phyloP scores from a whole-genome alignment of 2,797 vertebrate genomes.

The Gymnocypris eckloni region DNA sequence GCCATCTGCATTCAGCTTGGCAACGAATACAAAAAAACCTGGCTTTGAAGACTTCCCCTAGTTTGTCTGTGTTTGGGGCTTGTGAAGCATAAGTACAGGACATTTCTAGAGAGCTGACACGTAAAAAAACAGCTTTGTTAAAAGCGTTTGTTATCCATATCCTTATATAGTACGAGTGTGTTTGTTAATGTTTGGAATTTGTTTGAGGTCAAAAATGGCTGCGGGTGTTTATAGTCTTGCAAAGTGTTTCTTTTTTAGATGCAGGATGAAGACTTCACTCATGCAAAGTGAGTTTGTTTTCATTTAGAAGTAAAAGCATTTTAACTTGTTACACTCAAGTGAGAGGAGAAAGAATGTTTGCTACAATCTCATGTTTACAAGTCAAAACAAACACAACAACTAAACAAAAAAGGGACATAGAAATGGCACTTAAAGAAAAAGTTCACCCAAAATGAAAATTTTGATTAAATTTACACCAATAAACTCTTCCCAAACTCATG shows the following conservation, averaged over 20 bases:
- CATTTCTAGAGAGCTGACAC: constrained; percentile 54
- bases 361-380: constrained; percentile 37
- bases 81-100: constrained; percentile 55
- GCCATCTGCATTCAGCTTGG: constrained; percentile 40
- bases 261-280: neutral
- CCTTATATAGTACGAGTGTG: constrained; percentile 55
- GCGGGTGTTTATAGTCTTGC: constrained; percentile 38
- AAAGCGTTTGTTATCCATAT: constrained; percentile 57
- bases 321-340: constrained; percentile 35
- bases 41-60: constrained; percentile 57
- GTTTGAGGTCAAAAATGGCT: constrained; percentile 27
- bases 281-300: constrained; percentile 19
- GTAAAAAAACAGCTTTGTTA: constrained; percentile 58
- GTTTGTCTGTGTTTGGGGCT: constrained; percentile 54
- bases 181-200: constrained; percentile 57
- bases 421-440: neutral
- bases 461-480: neutral
- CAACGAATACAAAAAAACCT: constrained; percentile 22
- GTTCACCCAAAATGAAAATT: neutral
- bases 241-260: constrained; percentile 39
- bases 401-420: constrained; percentile 26
- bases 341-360: constrained; percentile 31
- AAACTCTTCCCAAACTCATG: neutral
- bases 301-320: constrained; percentile 22
- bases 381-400: constrained; percentile 17